Base-by-base conservation (phyloP, 2,888 invertebrate species). In the Timandra comae region DNA sequence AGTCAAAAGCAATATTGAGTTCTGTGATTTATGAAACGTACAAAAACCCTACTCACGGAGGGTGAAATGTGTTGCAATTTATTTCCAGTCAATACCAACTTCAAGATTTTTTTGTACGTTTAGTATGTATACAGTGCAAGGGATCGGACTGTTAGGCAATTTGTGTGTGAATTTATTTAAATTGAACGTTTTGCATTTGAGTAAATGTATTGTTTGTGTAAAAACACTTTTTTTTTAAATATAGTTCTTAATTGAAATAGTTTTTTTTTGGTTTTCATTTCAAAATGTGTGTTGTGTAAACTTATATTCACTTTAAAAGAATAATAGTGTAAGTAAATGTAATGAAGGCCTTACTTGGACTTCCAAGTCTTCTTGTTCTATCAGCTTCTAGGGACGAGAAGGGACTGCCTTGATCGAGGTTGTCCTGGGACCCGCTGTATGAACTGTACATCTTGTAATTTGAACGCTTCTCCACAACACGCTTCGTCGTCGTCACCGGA, bases 381-480 rank as follows among this genome's bases (percentile, higher is more conserved):
- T 85, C 84, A 3, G 66, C 59, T 44, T 85, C 85, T 1, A 84
- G 60, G 1, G 82, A 82, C 3, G 82, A 76, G 27, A 74, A 65
- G 7, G 82, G 82, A 42, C 78, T 78, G 42, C 54, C 59, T 38
- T 81, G 75, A 39, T 84, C 82, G 27, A 84, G 56, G 46, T 85
- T 80, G 38, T 86, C 85, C 40, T 84, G 81, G 0, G 84, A 82
- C 1, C 80, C 82, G 29, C 74, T 73, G 55, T 67, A 81, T 0
- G 84, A 80, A 41, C 77, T 80, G 53, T 82, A 84, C 68, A 78
- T 66, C 41, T 81, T 85, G 56, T 85, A 86, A 55, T 85, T 85
- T 4, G 82, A 80, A 0, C 78, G 63, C 39, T 86, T 86, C 33
- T 86, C 85, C 1, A 84, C 73, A 7, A 84, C 77, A 1, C 74